Percentiles rank a stretch among this genome's conserved stretches.
Conservation (phyloP, 2,797 vertebrate species). For the Lepus townsendii region DNA sequence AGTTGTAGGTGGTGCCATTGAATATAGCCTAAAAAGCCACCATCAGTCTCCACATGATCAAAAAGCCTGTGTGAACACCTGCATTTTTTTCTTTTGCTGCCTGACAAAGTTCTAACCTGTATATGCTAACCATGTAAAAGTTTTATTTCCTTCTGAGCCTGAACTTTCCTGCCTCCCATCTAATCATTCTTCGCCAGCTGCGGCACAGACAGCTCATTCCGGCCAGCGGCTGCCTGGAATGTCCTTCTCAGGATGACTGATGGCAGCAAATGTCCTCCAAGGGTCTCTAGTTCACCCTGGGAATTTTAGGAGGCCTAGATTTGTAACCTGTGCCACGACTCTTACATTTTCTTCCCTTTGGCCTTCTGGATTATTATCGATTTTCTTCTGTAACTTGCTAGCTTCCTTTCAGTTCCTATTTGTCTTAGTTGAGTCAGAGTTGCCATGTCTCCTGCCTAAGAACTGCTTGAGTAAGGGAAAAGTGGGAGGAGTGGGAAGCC, state of each 20-base stretch:
- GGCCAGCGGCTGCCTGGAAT: neutral
- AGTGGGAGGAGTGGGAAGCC: neutral
- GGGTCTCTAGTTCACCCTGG: neutral
- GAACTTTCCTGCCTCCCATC: neutral
- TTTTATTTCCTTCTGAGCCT: slow-evolving; percentile 60
- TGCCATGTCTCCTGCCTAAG: neutral
- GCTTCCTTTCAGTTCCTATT: slow-evolving; percentile 56
- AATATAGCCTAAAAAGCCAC: neutral
- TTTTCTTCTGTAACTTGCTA: slow-evolving; percentile 51
- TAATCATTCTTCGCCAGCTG: slow-evolving; percentile 56
- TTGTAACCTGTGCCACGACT: slow-evolving; percentile 24
- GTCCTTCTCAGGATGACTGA: slow-evolving; percentile 47
- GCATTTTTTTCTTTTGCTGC: neutral
- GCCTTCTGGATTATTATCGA: slow-evolving; percentile 74
- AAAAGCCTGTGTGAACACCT: neutral
- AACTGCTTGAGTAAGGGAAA: slow-evolving; percentile 47
- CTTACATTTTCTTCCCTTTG: slow-evolving; percentile 46
- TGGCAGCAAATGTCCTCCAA: neutral
- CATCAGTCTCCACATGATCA: neutral
- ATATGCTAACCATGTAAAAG: neutral
- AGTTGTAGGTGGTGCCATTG: neutral
- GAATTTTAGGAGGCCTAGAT: slow-evolving; percentile 56
- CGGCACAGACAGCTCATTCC: slow-evolving; percentile 9
- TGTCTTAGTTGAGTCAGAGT: slow-evolving; percentile 38
- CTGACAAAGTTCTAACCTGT: neutral